Conservation (phyloP, 2,797 vertebrate genomes). For the Myotis pilosus region DNA sequence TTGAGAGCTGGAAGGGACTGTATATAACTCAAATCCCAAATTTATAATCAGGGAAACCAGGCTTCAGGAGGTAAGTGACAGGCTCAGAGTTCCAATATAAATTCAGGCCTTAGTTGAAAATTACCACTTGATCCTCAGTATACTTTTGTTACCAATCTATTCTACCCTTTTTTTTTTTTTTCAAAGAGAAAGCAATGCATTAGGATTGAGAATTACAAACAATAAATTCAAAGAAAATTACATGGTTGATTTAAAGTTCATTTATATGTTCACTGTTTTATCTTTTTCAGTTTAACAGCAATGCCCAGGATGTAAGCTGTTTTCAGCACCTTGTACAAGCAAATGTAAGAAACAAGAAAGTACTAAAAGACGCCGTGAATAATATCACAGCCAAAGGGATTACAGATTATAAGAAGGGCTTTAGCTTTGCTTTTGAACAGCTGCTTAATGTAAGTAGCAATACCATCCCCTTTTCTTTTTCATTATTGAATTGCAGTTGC, state of each 20-base stretch:
- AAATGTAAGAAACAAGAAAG: conserved; percentile 98
- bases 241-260: neutral
- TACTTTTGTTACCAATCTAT: neutral
- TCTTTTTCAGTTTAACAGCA: conserved; percentile 93
- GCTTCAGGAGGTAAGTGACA: neutral
- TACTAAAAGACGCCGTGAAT: conserved; percentile 96
- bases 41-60: neutral
- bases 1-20: neutral
- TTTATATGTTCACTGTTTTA: neutral
- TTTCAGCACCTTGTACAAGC: conserved; percentile 98
- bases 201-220: neutral
- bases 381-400: conserved; percentile 98
- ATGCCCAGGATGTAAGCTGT: conserved; percentile 95
- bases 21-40: neutral
- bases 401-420: conserved; percentile 98
- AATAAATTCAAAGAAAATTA: neutral
- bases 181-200: neutral
- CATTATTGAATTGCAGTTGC: neutral
- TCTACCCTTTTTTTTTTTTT: neutral
- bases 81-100: neutral
- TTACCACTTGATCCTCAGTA: neutral
- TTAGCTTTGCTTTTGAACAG: conserved; percentile 98
- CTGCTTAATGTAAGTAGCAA: conserved; percentile 91
- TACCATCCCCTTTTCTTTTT: neutral
- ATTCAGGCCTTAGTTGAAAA: neutral